Conservation (phyloP, 1,140 invertebrate genomes). For the Armadillidium nasatum region DNA sequence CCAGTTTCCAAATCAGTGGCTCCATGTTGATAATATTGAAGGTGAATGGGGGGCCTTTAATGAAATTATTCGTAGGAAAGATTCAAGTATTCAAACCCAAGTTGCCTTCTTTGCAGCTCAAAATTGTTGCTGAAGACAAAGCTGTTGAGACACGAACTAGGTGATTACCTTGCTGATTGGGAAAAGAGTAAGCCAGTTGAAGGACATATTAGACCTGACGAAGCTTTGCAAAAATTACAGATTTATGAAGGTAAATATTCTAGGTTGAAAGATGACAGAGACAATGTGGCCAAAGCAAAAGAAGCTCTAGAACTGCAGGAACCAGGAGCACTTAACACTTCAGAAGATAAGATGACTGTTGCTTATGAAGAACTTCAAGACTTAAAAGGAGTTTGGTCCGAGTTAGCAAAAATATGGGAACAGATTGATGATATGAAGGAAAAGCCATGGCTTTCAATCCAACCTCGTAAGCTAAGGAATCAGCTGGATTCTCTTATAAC, state of each 20-base stretch:
- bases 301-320: conserved; percentile 96
- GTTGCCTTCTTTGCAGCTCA: conserved; percentile 95
- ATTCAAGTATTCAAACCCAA: conserved; percentile 95
- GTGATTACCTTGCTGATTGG: conserved; percentile 92
- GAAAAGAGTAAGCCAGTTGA: conserved; percentile 94
- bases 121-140: conserved; percentile 98
- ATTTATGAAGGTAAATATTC: conserved; percentile 93
- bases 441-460: conserved; percentile 96
- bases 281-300: conserved; percentile 96
- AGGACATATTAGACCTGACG: conserved; percentile 85
- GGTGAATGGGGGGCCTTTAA: conserved; percentile 99
- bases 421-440: conserved; percentile 97
- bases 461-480: conserved; percentile 91
- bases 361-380: conserved; percentile 96
- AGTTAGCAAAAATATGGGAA: conserved; percentile 90
- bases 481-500: conserved; percentile 86
- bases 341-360: conserved; percentile 83
- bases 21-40: conserved; percentile 98
- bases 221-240: conserved; percentile 84
- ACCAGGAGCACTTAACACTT: conserved; percentile 60
- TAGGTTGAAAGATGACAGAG: conserved; percentile 91
- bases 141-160: conserved; percentile 88
- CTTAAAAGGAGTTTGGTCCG: conserved; percentile 92
- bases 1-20: conserved; percentile 93
- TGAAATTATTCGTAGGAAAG: conserved; percentile 97